phyloP scores from a whole-genome alignment of 1,140 invertebrate genomes.

The Charaxes varanes region DNA sequence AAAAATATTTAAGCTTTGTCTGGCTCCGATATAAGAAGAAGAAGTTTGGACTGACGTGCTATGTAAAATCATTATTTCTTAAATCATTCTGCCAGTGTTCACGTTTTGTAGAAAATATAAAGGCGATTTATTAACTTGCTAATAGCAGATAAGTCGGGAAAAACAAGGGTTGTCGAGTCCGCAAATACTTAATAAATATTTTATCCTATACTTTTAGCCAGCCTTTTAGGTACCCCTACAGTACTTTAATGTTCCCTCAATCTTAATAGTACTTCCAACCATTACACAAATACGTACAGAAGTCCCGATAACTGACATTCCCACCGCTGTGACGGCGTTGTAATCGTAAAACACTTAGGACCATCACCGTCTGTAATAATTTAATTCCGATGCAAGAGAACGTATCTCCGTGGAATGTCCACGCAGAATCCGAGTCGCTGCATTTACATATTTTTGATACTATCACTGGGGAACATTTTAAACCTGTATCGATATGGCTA shows the following conservation, averaged over 20 bases:
- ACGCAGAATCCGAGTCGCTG: slow-evolving; percentile 9
- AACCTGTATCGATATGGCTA: slow-evolving; percentile 27
- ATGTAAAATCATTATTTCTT: too few relatives aligned
- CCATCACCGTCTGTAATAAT: slow-evolving; percentile 10
- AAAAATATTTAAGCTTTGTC: too few relatives aligned
- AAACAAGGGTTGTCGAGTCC: too few relatives aligned
- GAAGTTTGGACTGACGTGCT: too few relatives aligned
- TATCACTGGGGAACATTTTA: slow-evolving; percentile 30
- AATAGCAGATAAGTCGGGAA: too few relatives aligned
- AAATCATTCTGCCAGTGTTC: too few relatives aligned
- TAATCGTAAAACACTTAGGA: slow-evolving; percentile 7
- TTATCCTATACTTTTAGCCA: too few relatives aligned
- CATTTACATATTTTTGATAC: slow-evolving; percentile 38
- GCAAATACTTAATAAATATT: too few relatives aligned
- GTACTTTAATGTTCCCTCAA: neutral
- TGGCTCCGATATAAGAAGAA: too few relatives aligned
- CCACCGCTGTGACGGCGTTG: slow-evolving; percentile 6
- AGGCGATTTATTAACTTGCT: too few relatives aligned
- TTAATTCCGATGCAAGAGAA: slow-evolving; percentile 9
- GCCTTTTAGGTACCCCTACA: neutral
- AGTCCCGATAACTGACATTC: slow-evolving; percentile 9
- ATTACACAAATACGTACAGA: slow-evolving; percentile 7
- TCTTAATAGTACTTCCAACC: slow-evolving; percentile 7
- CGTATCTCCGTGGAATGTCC: slow-evolving; percentile 12
- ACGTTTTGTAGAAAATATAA: too few relatives aligned